Evolutionary conservation across 2,113 vertebrate genomes (phyloP).

Genomic region (Mandrillus leucophaeus): DNA sequence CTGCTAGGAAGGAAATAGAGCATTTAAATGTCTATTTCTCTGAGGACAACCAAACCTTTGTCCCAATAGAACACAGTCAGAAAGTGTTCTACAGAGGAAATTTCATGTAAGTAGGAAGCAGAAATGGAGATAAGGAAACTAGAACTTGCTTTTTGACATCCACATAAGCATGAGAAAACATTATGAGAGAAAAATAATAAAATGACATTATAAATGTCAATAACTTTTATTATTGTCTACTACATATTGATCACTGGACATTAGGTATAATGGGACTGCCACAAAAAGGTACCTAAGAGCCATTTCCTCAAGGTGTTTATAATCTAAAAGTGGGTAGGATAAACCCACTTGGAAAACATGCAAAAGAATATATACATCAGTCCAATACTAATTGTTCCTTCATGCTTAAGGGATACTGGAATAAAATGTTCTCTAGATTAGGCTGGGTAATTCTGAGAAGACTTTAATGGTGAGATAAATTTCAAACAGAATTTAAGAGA

Average conservation of each 20-base stretch:
- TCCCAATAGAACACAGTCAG: conserved; percentile 63
- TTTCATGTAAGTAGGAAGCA: conserved; percentile 66
- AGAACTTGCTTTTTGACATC: background rate
- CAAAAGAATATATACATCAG: background rate
- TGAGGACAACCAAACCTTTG: conserved; percentile 77
- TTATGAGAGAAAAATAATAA: background rate
- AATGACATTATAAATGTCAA: background rate
- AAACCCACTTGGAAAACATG: background rate
- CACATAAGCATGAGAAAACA: background rate
- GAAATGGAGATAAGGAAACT: conserved; percentile 47
- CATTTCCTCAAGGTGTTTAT: background rate
- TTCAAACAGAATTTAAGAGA: background rate
- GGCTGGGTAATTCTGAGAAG: background rate
- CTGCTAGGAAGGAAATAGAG: conserved; percentile 65
- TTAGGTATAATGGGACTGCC: background rate
- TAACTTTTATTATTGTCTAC: background rate
- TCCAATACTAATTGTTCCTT: background rate
- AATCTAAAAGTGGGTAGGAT: background rate
- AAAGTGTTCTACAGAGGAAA: conserved; percentile 48
- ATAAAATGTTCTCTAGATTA: background rate
- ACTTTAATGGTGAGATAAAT: background rate
- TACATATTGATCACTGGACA: background rate
- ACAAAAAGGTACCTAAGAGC: background rate
- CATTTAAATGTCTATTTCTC: conserved; percentile 73
- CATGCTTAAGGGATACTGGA: background rate